phyloP scores from a whole-genome alignment of 1,140 invertebrate species.

The Cydia amplana region DNA sequence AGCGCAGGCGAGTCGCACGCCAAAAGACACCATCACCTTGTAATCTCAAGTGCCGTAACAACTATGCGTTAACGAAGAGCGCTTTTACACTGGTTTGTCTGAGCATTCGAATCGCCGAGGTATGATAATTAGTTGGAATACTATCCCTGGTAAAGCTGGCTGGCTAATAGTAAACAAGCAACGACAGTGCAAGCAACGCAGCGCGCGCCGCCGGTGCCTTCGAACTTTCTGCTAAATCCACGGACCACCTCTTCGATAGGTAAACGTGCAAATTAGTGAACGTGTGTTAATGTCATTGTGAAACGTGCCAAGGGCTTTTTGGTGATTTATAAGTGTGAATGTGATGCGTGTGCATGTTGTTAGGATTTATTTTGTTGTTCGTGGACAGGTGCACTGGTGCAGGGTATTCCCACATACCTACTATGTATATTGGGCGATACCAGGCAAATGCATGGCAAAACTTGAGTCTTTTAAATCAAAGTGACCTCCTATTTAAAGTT shows the following conservation, averaged over 20 bases:
- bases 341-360: background rate
- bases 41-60: conserved; percentile 40
- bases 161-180: conserved; percentile 28
- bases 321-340: conserved; percentile 18
- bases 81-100: background rate
- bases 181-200: conserved; percentile 26
- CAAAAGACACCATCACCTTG: conserved; percentile 38
- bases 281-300: conserved; percentile 17
- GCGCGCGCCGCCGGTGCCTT: conserved; percentile 28
- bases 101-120: background rate
- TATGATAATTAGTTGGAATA: background rate
- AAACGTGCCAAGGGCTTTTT: conserved; percentile 24
- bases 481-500: no score
- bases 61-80: background rate
- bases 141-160: conserved; percentile 5
- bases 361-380: background rate
- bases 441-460: no score
- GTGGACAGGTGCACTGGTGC: background rate
- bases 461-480: no score
- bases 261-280: conserved; percentile 31
- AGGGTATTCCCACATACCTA: no score
- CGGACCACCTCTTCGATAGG: conserved; percentile 22
- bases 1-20: conserved; percentile 28
- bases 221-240: conserved; percentile 12
- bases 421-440: no score